Evolutionary conservation across 2,797 vertebrate genomes (phyloP), one percentile per base, ranked within the genome.

Genomic region (Petrocephalus schoutedeni): DNA sequence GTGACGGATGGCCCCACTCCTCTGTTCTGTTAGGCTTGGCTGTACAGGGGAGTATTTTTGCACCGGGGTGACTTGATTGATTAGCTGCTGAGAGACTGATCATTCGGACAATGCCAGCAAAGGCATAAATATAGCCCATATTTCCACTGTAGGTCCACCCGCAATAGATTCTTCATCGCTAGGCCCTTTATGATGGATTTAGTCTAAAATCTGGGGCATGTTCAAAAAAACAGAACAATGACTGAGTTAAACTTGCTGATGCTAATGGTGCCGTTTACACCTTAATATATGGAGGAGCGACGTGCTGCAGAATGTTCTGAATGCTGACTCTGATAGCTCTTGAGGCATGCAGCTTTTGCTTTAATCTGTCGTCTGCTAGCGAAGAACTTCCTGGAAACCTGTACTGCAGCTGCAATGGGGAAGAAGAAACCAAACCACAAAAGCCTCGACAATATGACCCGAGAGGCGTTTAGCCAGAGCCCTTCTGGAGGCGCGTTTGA

Each of bases 21-120:
- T 19, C 23, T 77, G 51, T 36, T n/a, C 53, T 21, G 7, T 87
- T 49, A 53, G 51, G 36, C 12, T 36, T 14, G 49, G n/a, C 89
- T 36, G 87, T 71, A 6, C 74, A 4, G 4, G 59, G 49, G 88
- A 57, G 41, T 90, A 86, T 85, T 90, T 71, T 84, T 84, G 88
- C 88, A 88, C 86, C 80, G 71, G 87, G 71, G 64, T 57, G 74
- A 56, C 61, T 54, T 89, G 90, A 89, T 87, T 89, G 86, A 90
- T 89, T 80, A 82, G 64, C 67, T 56, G 82, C 14, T 19, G 87
- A 83, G 28, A 90, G 16, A 61, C 58, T 57, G 85, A 85, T 86
- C 74, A 74, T 86, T 54, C n/a, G 14, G 85, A 54, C 49, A 58
- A 53, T 87, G 90, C 87, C 32, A 82, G 58, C 53, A 8, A 5